Percentiles rank a stretch among this genome's conserved stretches.
Evolutionary conservation across 30 jellyfish, hydroid and myxozoan genomes (phyloP).

Genomic region (Aurelia aurita complex sp. Pacific): DNA sequence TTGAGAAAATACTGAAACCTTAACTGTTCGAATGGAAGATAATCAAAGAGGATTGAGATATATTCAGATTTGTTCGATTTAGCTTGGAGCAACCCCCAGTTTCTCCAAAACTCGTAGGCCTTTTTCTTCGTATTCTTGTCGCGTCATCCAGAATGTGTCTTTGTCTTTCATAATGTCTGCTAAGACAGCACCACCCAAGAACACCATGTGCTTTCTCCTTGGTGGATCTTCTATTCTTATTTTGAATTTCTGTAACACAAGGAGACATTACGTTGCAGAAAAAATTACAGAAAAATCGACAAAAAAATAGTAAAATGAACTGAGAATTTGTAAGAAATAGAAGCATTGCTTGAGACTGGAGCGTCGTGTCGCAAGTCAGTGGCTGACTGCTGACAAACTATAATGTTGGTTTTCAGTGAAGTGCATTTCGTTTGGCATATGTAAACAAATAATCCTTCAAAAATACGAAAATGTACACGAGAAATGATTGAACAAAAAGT

Average conservation of each 20-base stretch:
- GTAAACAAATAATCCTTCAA: no score
- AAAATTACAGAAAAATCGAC: no score
- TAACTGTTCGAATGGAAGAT: no score
- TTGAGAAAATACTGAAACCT: no score
- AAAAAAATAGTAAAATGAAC: background rate
- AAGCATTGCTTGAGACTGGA: no score
- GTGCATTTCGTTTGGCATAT: no score
- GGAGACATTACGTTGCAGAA: background rate
- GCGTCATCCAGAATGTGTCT: slow-evolving; percentile 96
- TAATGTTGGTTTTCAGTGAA: no score
- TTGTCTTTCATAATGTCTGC: slow-evolving; percentile 99
- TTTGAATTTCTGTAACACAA: slow-evolving; percentile 80
- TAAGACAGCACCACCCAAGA: slow-evolving; percentile 98
- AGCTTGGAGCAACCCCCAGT: slow-evolving; percentile 98
- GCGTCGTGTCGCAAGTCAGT: no score
- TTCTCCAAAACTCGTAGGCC: slow-evolving; percentile 88
- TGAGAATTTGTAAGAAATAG: background rate
- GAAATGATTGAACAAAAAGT: no score
- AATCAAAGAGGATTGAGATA: background rate
- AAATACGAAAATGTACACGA: no score
- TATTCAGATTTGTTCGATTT: background rate
- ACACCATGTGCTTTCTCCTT: slow-evolving; percentile 98
- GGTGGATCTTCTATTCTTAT: slow-evolving; percentile 99
- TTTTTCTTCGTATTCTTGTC: slow-evolving; percentile 91
- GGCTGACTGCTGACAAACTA: no score